Evolutionary conservation across 2,113 vertebrate species (phyloP).

Genomic region (Montifringilla adamsi): DNA sequence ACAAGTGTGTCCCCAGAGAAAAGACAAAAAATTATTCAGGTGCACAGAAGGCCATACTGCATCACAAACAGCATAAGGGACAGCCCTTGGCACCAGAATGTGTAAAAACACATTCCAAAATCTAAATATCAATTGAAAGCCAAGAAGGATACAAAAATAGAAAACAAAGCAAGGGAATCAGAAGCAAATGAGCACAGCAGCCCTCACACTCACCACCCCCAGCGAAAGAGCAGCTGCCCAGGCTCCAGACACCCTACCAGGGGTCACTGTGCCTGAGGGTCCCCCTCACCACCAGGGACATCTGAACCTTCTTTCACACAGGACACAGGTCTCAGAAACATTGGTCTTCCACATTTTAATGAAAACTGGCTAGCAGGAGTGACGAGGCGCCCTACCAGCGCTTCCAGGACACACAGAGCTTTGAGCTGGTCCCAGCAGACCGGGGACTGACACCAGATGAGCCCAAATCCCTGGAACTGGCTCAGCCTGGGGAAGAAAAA

Average conservation of each 20-base stretch:
- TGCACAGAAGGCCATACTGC: background rate
- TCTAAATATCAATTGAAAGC: background rate
- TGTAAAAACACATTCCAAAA: background rate
- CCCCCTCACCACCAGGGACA: background rate
- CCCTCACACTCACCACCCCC: background rate
- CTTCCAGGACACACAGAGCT: background rate
- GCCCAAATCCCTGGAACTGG: background rate
- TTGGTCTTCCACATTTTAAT: background rate
- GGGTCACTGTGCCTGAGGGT: accelerated
- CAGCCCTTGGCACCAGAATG: background rate
- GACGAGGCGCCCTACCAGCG: background rate
- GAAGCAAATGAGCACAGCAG: background rate
- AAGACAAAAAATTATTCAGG: background rate
- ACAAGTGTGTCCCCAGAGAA: background rate
- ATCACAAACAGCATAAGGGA: background rate
- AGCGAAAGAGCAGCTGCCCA: background rate
- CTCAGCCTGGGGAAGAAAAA: background rate
- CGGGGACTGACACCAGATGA: background rate
- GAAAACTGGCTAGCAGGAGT: background rate
- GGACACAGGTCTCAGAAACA: background rate
- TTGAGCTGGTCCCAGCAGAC: background rate
- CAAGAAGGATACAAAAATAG: background rate
- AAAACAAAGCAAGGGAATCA: background rate
- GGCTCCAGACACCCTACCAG: background rate
- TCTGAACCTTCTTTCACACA: background rate